Percentiles rank a stretch among this genome's conserved stretches.
phyloP scores from a whole-genome alignment of 2,797 vertebrate species.

The Sciaenops ocellatus region DNA sequence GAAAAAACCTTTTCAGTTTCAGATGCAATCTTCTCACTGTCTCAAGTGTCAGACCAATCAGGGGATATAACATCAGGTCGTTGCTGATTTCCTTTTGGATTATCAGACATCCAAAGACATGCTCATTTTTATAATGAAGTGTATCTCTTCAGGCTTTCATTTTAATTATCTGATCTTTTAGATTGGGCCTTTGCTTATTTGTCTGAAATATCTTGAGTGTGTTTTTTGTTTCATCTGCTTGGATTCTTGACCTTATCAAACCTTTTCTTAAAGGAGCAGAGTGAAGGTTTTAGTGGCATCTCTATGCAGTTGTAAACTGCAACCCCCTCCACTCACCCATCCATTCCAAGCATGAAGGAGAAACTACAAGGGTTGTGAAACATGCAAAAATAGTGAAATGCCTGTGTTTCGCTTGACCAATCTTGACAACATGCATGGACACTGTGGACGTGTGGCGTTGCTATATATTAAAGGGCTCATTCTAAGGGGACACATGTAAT shows the following conservation, averaged over 20 bases:
- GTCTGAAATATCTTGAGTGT: neutral
- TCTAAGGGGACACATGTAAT: too few species aligned
- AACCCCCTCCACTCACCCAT: too few species aligned
- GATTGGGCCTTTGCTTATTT: neutral
- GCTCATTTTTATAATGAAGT: neutral
- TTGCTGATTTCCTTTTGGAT: neutral
- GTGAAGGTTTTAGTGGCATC: too few species aligned
- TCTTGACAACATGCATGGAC: too few species aligned
- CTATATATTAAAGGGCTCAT: too few species aligned
- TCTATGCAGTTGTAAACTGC: too few species aligned
- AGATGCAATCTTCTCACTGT: neutral
- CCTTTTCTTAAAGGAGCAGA: neutral
- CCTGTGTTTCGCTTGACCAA: too few species aligned
- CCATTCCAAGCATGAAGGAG: too few species aligned
- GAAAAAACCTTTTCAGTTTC: neutral
- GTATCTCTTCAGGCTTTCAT: neutral
- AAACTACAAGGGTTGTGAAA: too few species aligned
- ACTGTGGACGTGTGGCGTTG: too few species aligned
- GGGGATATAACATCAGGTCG: slow-evolving; percentile 11
- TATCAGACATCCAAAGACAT: slow-evolving; percentile 1
- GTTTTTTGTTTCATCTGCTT: neutral
- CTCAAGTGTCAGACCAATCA: slow-evolving; percentile 31
- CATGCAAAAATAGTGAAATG: too few species aligned
- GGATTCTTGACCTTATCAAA: neutral
- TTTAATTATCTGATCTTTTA: slow-evolving; percentile 4